Evolutionary conservation across 2,797 vertebrate species (phyloP), one percentile per base, ranked within the genome.

Genomic region (Enteromius radiatus): DNA sequence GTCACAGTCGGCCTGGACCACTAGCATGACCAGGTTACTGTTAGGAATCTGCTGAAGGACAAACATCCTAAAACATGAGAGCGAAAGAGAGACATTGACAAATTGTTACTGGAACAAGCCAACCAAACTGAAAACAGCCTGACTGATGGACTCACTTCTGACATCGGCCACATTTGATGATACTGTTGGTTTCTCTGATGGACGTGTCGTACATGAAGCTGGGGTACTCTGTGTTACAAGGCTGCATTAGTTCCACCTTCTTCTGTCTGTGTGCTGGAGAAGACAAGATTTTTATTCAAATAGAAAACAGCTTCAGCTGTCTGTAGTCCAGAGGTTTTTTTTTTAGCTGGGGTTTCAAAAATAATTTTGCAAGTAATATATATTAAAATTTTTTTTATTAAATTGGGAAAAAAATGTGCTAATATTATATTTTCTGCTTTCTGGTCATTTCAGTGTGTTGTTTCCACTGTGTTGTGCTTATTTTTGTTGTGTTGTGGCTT

Each of bases 201-300:
- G 96, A 91, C 0, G 92, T 69, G 87, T 98, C 96, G 1, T 96
- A 96, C 68, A 96, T 92, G 36, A 98, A 98, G 61, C 96, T 95
- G 0, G 96, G 97, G 79, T 99, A 99, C 38, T 95, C 94, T 0
- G 97, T 98, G 94, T 99, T 96, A 0, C 98, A 99, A 17, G 98
- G 97, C 84, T 95, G 96, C 84, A 97, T 80, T 2, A 78, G 49
- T 0, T 97, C 97, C 0, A 96, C 92, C 89, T 96, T 98, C 95
- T 93, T 98, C 89, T 97, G 96, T 88, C 87, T 97, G 91, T 99
- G 97, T 85, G 93, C 98, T 99, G 92, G 80, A 71, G 47, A 78
- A 84, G 83, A 77, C 26, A 43, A n/a, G 21, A 71, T 52, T 59
- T 38, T 41, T 14, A 31, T 23, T 28, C 3, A 14, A 21, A 43